phyloP scores from a whole-genome alignment of 2,888 invertebrate genomes.

The Ochropleura plecta region DNA sequence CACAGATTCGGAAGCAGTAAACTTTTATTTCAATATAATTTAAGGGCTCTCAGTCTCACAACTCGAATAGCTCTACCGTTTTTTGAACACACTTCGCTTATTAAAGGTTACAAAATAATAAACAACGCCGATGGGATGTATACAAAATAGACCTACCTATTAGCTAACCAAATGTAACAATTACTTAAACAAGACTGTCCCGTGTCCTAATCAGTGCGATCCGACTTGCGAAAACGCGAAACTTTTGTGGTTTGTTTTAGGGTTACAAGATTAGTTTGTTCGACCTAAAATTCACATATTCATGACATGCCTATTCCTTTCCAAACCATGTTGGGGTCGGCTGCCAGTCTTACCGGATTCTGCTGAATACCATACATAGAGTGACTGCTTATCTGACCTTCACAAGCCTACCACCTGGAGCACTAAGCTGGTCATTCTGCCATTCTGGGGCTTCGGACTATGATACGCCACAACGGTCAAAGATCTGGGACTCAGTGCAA shows the following conservation, averaged over 20 bases:
- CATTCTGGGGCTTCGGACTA: neutral
- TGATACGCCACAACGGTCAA: neutral
- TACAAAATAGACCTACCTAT: slow-evolving; percentile 6
- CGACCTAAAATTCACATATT: too few species aligned
- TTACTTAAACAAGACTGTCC: slow-evolving; percentile 12
- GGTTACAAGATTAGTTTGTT: too few species aligned
- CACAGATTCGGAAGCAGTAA: neutral
- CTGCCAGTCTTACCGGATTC: neutral
- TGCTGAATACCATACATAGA: neutral
- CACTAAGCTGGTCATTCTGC: neutral
- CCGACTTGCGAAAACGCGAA: neutral
- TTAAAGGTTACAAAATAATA: slow-evolving; percentile 10
- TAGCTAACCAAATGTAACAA: slow-evolving; percentile 21
- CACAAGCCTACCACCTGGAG: neutral
- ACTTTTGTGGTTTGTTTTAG: too few species aligned
- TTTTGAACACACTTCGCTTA: neutral
- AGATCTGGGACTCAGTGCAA: neutral
- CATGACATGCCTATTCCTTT: neutral
- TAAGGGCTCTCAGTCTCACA: neutral
- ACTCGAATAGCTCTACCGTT: neutral
- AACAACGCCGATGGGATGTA: slow-evolving; percentile 9
- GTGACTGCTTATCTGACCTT: neutral
- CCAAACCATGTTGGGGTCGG: neutral
- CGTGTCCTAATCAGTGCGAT: neutral
- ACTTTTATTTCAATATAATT: neutral